These are phyloP conservation scores for Paracanthobrama guichenoti DNA, from an alignment of 2,113 vertebrate genomes.

Conservation along the genomic window DNA sequence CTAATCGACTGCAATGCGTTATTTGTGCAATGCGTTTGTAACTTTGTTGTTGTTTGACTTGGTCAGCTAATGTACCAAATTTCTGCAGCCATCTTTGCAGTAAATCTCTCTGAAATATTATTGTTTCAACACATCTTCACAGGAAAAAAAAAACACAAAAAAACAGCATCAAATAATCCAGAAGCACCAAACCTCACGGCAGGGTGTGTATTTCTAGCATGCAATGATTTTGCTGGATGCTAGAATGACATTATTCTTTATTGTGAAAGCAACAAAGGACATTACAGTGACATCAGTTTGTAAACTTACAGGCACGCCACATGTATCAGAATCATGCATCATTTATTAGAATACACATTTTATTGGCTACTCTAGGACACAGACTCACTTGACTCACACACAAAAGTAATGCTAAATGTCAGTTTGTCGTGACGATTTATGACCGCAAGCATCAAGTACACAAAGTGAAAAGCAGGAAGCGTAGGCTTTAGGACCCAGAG, in stretches of 20 bases:
- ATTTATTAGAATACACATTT: background rate
- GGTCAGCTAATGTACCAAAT: background rate
- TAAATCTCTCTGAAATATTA: background rate
- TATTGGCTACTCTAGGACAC: background rate
- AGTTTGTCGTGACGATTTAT: slow-evolving; percentile 42
- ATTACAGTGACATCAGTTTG: background rate
- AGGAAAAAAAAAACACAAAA: background rate
- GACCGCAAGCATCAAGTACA: slow-evolving; percentile 38
- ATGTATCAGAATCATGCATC: background rate
- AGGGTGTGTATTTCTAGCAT: background rate
- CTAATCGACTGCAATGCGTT: background rate
- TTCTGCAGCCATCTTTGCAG: background rate
- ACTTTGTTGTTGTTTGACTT: background rate
- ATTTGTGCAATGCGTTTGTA: too few species aligned
- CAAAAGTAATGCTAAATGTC: background rate
- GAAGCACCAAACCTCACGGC: background rate
- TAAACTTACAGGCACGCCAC: background rate
- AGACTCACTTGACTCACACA: background rate
- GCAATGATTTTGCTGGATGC: background rate
- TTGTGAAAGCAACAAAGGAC: slow-evolving; percentile 3
- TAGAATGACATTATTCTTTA: background rate
- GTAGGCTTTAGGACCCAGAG: slow-evolving; percentile 77
- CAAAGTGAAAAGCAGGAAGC: background rate
- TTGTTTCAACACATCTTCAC: slow-evolving; percentile 7
- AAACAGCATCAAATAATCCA: background rate